Evolutionary conservation across 2,797 vertebrate genomes (phyloP).

Genomic region (Cottoperca gobio): DNA sequence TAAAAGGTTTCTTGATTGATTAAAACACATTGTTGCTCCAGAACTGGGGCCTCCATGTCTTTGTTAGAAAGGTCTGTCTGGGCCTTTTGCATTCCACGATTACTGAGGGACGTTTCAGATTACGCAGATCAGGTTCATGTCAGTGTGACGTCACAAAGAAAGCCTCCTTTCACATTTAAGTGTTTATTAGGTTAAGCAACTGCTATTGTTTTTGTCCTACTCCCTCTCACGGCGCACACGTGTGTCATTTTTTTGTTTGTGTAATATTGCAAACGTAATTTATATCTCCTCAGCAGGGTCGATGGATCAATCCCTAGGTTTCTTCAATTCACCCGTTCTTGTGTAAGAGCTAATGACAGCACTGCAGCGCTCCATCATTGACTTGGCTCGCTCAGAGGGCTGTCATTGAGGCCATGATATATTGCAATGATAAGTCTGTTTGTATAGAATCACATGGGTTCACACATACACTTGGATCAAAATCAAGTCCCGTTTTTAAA

Average conservation of each 20-base stretch:
- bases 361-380: conserved; percentile 4
- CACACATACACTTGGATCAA: conserved; percentile 7
- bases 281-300: conserved; percentile 27
- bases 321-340: conserved; percentile 37
- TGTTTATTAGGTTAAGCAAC: conserved; percentile 65
- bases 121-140: conserved; percentile 46
- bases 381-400: conserved; percentile 10
- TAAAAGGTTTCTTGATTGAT: conserved; percentile 27
- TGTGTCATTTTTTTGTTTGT: conserved; percentile 18
- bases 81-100: conserved; percentile 38
- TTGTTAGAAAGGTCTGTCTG: conserved; percentile 20
- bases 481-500: conserved; percentile 17
- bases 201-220: conserved; percentile 58
- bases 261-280: conserved; percentile 47
- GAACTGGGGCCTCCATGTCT: neutral
- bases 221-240: conserved; percentile 20
- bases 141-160: conserved; percentile 75
- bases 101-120: conserved; percentile 54
- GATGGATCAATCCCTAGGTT: conserved; percentile 30
- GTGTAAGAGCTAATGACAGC: conserved; percentile 42
- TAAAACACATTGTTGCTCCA: conserved; percentile 27
- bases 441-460: conserved; percentile 24
- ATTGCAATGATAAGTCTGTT: conserved; percentile 23
- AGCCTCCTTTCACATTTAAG: conserved; percentile 64
- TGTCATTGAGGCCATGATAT: conserved; percentile 17